Percentiles rank a stretch among this genome's conserved stretches.
These are phyloP conservation scores for Parotocinclus haroldoi DNA, from an alignment of 2,797 vertebrate species.

Conservation along the genomic window DNA sequence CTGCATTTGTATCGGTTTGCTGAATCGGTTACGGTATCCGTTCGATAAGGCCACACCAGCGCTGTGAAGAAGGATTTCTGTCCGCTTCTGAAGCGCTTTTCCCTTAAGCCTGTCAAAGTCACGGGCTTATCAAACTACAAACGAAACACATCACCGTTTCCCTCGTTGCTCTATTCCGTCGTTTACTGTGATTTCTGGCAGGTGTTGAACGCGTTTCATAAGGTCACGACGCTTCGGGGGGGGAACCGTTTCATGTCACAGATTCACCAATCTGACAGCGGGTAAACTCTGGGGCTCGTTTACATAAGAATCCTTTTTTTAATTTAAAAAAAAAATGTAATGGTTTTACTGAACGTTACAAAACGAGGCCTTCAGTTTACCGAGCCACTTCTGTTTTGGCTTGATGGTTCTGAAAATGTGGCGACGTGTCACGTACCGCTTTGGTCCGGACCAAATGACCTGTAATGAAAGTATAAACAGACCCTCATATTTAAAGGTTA, in stretches of 20 bases:
- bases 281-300: too few species aligned
- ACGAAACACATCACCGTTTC: neutral
- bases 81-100: neutral
- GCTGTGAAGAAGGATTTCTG: slow-evolving; percentile 2
- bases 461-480: too few species aligned
- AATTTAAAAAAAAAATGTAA: too few species aligned
- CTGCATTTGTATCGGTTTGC: slow-evolving; percentile 1
- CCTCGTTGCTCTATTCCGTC: neutral
- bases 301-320: too few species aligned
- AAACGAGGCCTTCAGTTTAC: too few species aligned
- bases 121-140: slow-evolving; percentile 4
- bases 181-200: neutral
- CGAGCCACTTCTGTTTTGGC: too few species aligned
- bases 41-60: neutral
- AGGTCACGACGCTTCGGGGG: neutral
- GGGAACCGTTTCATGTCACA: slow-evolving; percentile 25
- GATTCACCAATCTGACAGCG: slow-evolving; percentile 1
- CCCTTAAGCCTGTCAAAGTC: neutral
- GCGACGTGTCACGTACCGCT: too few species aligned
- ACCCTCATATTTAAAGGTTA: too few species aligned
- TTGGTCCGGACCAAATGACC: too few species aligned
- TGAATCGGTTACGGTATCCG: neutral
- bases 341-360: too few species aligned
- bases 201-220: slow-evolving; percentile 12
- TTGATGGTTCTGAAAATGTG: too few species aligned